phyloP scores from a whole-genome alignment of 2,113 vertebrate species.

The Xyliphius kryptos region DNA sequence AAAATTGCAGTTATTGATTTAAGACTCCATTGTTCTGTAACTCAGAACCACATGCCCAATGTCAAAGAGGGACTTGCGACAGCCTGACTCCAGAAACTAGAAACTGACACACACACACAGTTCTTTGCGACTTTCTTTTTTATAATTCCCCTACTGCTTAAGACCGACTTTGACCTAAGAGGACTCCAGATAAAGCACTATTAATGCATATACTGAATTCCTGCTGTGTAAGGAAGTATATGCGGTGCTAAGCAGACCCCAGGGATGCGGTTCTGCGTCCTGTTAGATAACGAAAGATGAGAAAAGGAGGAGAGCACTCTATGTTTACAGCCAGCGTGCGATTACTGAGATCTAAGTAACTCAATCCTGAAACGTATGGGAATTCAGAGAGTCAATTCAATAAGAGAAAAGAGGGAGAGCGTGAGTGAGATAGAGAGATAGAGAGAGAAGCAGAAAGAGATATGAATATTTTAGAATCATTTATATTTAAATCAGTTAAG shows the following conservation, averaged over 20 bases:
- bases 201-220: slow-evolving; percentile 11
- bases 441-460: too few species aligned
- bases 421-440: slow-evolving; percentile 26
- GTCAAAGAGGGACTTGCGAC: too few species aligned
- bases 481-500: too few species aligned
- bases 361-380: slow-evolving; percentile 24
- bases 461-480: too few species aligned
- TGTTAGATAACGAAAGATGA: slow-evolving; percentile 28
- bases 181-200: slow-evolving; percentile 1
- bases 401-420: too few species aligned
- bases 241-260: slow-evolving; percentile 27
- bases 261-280: slow-evolving; percentile 14
- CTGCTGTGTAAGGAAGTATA: slow-evolving; percentile 23
- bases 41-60: too few species aligned
- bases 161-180: slow-evolving; percentile 14
- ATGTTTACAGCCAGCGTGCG: slow-evolving; percentile 31
- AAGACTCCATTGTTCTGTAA: too few species aligned
- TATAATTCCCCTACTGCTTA: not conserved
- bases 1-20: too few species aligned
- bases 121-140: not conserved
- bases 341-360: slow-evolving; percentile 37
- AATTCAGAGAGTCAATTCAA: slow-evolving; percentile 25
- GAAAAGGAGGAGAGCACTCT: slow-evolving; percentile 26
- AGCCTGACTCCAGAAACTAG: too few species aligned
- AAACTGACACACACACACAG: slow-evolving; percentile 2